A percentile compares a stretch with the other conserved stretches of the same genome.
Conservation (phyloP, 2,888 invertebrate genomes). For the Sesia apiformis region DNA sequence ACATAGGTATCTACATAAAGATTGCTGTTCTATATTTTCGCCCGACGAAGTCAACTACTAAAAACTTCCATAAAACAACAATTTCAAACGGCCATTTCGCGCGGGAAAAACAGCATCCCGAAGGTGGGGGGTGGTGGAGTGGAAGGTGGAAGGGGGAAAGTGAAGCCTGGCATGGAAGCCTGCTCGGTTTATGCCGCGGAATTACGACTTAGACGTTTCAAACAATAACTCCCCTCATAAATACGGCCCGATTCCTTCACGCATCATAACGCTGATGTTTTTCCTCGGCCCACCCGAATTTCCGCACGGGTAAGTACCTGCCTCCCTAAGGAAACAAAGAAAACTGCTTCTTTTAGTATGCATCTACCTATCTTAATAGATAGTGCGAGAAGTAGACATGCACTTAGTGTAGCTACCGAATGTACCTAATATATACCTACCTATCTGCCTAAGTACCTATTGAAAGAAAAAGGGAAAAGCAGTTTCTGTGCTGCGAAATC, state of each 20-base stretch:
- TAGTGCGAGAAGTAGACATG: neutral
- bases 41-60: constrained; percentile 70
- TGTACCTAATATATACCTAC: too few relatives aligned
- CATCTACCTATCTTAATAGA: neutral
- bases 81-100: constrained; percentile 73
- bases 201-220: constrained; percentile 76
- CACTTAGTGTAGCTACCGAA: neutral
- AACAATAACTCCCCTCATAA: constrained; percentile 72
- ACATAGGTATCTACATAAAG: constrained; percentile 36
- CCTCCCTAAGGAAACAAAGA: neutral
- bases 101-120: constrained; percentile 70
- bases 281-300: constrained; percentile 35
- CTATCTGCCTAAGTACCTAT: too few relatives aligned
- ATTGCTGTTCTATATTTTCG: constrained; percentile 61
- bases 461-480: too few relatives aligned
- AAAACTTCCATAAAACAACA: constrained; percentile 75
- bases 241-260: constrained; percentile 71
- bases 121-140: constrained; percentile 23
- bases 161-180: constrained; percentile 55
- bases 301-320: neutral
- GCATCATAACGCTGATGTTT: constrained; percentile 66
- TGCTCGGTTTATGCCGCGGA: constrained; percentile 65
- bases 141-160: constrained; percentile 38
- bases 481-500: too few relatives aligned
- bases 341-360: neutral